These are phyloP conservation scores for Sarcophaga peregrina DNA, from an alignment of 1,140 invertebrate genomes.

Conservation along the genomic window DNA sequence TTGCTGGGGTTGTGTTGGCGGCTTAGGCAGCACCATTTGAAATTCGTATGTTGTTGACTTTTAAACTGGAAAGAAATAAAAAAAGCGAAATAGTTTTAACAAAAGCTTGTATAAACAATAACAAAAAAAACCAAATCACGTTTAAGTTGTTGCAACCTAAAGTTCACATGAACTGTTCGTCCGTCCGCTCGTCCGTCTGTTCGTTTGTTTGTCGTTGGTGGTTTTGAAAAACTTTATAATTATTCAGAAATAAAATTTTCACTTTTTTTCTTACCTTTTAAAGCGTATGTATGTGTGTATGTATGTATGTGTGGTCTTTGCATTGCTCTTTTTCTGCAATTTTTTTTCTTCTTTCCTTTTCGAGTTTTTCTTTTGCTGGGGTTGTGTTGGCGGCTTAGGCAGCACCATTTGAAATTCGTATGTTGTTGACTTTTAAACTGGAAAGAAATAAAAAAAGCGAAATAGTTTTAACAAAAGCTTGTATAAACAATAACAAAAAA, in stretches of 20 bases:
- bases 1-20: neutral
- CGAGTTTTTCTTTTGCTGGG: neutral
- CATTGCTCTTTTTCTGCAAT: neutral
- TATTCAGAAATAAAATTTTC: conserved; percentile 30
- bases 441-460: neutral
- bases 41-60: conserved; percentile 12
- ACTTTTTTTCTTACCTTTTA: conserved; percentile 36
- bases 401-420: neutral
- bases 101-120: neutral
- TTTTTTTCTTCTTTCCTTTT: neutral
- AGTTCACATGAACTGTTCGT: neutral
- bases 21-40: neutral
- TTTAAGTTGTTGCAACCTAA: neutral
- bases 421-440: conserved; percentile 17
- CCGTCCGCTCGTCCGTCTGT: no score
- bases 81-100: neutral
- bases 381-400: neutral
- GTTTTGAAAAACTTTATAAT: conserved; percentile 33
- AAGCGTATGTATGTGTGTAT: no score
- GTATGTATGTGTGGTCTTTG: no score
- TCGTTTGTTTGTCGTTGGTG: neutral
- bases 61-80: neutral
- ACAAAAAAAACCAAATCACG: neutral
- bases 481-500: no score
- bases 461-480: neutral